Evolutionary conservation across 2,113 vertebrate species (phyloP).

Genomic region (Oreotragus oreotragus): DNA sequence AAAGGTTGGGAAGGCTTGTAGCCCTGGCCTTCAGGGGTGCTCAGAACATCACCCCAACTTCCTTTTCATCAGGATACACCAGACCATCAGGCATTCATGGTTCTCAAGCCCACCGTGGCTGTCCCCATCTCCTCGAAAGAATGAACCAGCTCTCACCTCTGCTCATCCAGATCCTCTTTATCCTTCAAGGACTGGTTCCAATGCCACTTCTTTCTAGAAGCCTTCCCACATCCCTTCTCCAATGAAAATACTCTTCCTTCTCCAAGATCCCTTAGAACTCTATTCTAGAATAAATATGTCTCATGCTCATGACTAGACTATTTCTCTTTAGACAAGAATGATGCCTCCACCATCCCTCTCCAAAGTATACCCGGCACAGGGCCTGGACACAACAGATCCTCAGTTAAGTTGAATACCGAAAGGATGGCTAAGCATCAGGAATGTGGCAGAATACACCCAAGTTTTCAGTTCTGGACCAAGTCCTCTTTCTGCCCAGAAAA

Average conservation of each 20-base stretch:
- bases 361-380: background rate
- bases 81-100: background rate
- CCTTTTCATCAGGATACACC: background rate
- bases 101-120: background rate
- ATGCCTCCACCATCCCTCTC: background rate
- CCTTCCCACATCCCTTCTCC: background rate
- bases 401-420: background rate
- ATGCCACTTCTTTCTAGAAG: background rate
- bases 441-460: background rate
- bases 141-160: background rate
- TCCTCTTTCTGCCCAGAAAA: background rate
- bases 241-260: background rate
- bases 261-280: background rate
- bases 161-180: background rate
- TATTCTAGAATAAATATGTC: background rate
- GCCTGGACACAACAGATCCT: background rate
- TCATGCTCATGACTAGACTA: background rate
- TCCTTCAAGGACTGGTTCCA: background rate
- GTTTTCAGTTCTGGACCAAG: background rate
- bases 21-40: background rate
- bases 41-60: background rate
- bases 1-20: background rate
- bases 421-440: background rate
- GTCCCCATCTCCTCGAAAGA: accelerated
- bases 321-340: background rate